Evolutionary conservation across 2,113 vertebrate genomes (phyloP).

Genomic region (Anarhynchus alexandrinus): DNA sequence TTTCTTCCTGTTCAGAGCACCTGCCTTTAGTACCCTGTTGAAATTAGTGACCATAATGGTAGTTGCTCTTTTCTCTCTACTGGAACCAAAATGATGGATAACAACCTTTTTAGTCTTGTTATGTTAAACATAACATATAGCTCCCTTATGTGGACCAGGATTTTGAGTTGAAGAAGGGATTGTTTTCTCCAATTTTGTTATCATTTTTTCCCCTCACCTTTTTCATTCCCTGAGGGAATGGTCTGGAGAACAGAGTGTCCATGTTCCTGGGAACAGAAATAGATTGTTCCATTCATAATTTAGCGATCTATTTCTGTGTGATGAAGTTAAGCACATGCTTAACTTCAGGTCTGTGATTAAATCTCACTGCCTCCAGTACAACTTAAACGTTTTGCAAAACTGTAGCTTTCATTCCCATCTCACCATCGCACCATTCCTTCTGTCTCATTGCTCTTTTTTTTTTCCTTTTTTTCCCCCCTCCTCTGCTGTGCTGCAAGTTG

Average conservation of each 20-base stretch:
- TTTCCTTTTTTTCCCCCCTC: background rate
- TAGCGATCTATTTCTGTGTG: constrained; percentile 54
- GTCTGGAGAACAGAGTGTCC: constrained; percentile 34
- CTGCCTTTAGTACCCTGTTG: background rate
- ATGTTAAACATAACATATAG: background rate
- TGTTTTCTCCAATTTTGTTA: constrained; percentile 14
- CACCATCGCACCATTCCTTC: background rate
- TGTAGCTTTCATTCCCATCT: constrained; percentile 25
- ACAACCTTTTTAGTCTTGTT: background rate
- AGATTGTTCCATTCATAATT: constrained; percentile 63
- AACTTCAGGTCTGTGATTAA: constrained; percentile 46
- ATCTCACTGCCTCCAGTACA: background rate
- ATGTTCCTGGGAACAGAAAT: constrained; percentile 36
- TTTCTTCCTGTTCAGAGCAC: background rate
- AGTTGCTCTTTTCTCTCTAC: background rate
- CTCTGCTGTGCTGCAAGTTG: constrained; percentile 51
- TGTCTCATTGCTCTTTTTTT: constrained; percentile 13
- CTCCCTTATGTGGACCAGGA: background rate
- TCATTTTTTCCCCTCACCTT: background rate
- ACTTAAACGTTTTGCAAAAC: constrained; percentile 19
- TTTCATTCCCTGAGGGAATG: constrained; percentile 4
- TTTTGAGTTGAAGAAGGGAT: constrained; percentile 5
- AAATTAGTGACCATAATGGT: background rate
- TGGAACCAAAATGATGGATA: background rate
- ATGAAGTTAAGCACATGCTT: constrained; percentile 50